Conservation (phyloP, 2,113 vertebrate genomes). For the Piaya cayana region DNA sequence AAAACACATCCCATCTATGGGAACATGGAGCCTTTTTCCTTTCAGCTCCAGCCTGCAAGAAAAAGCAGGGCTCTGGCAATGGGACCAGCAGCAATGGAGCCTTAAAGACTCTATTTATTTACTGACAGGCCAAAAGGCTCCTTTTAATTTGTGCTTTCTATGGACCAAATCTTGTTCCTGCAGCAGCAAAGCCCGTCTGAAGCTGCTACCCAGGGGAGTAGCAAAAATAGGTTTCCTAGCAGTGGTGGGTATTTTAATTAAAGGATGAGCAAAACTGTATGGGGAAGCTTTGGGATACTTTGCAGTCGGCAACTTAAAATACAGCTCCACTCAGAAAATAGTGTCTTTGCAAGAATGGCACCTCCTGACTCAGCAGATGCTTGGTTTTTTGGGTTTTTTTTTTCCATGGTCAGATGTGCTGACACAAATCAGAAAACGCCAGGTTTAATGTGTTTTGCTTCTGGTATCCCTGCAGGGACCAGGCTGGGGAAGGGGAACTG, state of each 20-base stretch:
- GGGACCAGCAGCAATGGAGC: background rate
- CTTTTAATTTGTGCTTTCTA: slow-evolving; percentile 54
- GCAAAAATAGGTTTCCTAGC: slow-evolving; percentile 60
- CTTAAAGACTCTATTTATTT: slow-evolving; percentile 32
- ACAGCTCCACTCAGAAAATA: slow-evolving; percentile 18
- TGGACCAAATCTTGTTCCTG: slow-evolving; percentile 26
- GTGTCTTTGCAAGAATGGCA: slow-evolving; percentile 48
- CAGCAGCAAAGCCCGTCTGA: background rate
- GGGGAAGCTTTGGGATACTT: slow-evolving; percentile 46
- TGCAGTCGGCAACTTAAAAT: slow-evolving; percentile 18
- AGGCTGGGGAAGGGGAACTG: background rate
- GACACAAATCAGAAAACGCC: background rate
- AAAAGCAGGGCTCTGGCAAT: slow-evolving; percentile 9
- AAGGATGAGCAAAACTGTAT: slow-evolving; percentile 39
- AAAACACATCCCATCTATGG: background rate
- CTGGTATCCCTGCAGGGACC: slow-evolving; percentile 21
- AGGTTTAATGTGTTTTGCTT: slow-evolving; percentile 17
- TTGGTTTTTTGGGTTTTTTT: background rate
- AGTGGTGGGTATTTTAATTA: slow-evolving; percentile 62
- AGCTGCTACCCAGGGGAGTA: slow-evolving; percentile 35
- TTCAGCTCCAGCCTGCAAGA: background rate
- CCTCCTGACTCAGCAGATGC: slow-evolving; percentile 56
- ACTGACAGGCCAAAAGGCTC: background rate
- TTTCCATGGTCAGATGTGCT: slow-evolving; percentile 39
- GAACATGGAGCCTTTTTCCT: background rate